A percentile compares a stretch with the other conserved stretches of the same genome.
Conservation (phyloP, 2,113 vertebrate species). For the Spilogale gracilis region DNA sequence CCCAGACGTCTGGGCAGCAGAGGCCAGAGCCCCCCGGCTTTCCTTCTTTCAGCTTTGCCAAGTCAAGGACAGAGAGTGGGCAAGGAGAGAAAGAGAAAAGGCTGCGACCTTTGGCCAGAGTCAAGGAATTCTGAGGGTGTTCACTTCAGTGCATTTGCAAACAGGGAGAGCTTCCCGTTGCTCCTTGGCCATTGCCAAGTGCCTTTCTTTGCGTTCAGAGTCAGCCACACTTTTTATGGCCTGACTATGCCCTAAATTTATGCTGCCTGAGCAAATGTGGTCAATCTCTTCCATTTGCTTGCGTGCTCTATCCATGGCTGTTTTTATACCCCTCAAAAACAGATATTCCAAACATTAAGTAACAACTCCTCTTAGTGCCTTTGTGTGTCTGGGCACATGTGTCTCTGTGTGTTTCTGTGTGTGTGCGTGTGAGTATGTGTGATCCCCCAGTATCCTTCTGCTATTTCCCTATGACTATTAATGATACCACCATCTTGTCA, state of each 20-base stretch:
- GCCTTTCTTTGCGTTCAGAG: constrained; percentile 35
- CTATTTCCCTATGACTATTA: not conserved
- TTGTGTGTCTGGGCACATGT: not conserved
- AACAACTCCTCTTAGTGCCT: not conserved
- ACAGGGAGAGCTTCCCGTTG: not conserved
- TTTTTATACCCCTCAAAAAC: not conserved
- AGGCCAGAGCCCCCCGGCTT: not conserved
- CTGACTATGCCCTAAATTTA: not conserved
- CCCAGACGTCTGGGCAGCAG: not conserved
- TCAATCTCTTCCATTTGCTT: not conserved
- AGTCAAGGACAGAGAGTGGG: not conserved
- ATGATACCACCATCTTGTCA: not conserved
- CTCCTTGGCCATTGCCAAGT: not conserved
- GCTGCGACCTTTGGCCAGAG: constrained; percentile 18
- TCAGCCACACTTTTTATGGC: not conserved
- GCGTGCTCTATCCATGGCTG: not conserved
- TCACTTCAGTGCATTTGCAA: not conserved
- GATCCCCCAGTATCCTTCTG: not conserved
- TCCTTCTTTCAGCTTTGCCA: not conserved
- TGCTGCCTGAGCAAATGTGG: not conserved
- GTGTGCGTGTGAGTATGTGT: fast-evolving
- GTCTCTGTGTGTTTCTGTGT: fast-evolving
- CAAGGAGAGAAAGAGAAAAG: not conserved
- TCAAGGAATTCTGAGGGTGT: constrained; percentile 55
- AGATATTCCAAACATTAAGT: not conserved